Conservation (phyloP, 2,113 vertebrate species). For the Oryctolagus cuniculus region mOryCun1.1 NC_091435.1:153081001-153081500, state of each 20-base stretch:
- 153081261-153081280: neutral
- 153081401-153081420: constrained; percentile 19
- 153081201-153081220: constrained; percentile 2
- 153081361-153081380: constrained; percentile 23
- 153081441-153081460: too few relatives aligned
- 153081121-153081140: constrained; percentile 20
- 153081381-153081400: constrained; percentile 30
- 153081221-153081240: constrained; percentile 18
- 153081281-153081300: neutral
- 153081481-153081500: too few relatives aligned
- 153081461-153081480: too few relatives aligned
- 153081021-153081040: neutral
- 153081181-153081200: neutral
- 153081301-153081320: constrained; percentile 6
- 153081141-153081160: constrained; percentile 30
- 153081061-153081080: constrained; percentile 46
- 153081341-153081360: constrained; percentile 35
- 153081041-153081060: neutral
- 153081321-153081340: constrained; percentile 10
- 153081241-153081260: neutral
- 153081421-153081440: neutral
- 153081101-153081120: neutral
- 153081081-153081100: neutral
- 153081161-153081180: constrained; percentile 2
- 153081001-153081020: neutral